phyloP scores from a whole-genome alignment of 2,797 vertebrate species.

The Setipinna tenuifilis region DNA sequence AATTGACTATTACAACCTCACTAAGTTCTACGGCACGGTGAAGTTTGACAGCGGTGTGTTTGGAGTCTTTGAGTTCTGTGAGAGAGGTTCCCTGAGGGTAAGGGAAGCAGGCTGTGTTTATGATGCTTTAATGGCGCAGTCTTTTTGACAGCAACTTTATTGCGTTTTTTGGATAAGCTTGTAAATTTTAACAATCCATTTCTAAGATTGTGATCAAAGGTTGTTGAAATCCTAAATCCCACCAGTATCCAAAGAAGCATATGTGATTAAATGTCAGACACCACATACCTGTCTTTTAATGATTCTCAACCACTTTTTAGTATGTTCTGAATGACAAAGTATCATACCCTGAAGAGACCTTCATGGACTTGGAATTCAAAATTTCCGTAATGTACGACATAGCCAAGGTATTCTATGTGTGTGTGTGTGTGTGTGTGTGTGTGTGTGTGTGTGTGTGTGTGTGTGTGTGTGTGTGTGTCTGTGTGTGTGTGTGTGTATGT shows the following conservation, averaged over 20 bases:
- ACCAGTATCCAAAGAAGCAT: not conserved
- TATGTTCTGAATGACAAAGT: slow-evolving; percentile 91
- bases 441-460: slow-evolving; percentile 15
- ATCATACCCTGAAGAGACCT: slow-evolving; percentile 92
- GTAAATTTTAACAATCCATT: not conserved
- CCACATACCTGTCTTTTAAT: not conserved
- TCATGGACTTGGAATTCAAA: slow-evolving; percentile 98
- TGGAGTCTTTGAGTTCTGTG: slow-evolving; percentile 91
- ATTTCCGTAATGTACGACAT: slow-evolving; percentile 96
- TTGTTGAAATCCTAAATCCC: not conserved
- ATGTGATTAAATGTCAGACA: not conserved
- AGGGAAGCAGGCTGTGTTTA: slow-evolving; percentile 52
- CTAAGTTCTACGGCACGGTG: slow-evolving; percentile 89
- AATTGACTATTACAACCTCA: slow-evolving; percentile 88
- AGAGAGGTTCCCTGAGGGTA: slow-evolving; percentile 93
- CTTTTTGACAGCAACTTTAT: not conserved
- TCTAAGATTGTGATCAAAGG: not conserved
- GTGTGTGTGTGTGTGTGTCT: not conserved
- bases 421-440: not conserved
- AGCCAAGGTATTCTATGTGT: slow-evolving; percentile 82
- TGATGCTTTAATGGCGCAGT: not conserved
- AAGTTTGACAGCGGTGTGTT: slow-evolving; percentile 86
- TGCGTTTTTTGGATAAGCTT: not conserved
- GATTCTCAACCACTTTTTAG: slow-evolving; percentile 62
- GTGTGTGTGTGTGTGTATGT: not conserved